Evolutionary conservation across 2,797 vertebrate genomes (phyloP), one percentile per base, ranked within the genome.

Genomic region (Cuculus canorus): DNA sequence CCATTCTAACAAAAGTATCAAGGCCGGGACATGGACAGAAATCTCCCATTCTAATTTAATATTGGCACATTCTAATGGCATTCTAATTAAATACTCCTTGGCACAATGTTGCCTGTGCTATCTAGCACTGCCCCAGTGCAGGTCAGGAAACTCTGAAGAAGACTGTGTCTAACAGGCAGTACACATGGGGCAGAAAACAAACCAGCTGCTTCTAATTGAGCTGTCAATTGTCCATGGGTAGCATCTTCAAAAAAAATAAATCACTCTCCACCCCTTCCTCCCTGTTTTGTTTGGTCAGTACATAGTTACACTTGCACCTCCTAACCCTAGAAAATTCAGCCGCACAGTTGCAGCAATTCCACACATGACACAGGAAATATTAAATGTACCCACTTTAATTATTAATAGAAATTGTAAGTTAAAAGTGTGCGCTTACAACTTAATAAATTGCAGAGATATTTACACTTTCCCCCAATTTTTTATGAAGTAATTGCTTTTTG

Each of bases 101-200:
- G 33, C 35, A 72, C 13, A 37, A 17, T 70, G 65, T 37, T 30
- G 43, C 28, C 32, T 81, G 27, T 24, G 60, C 23, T 77, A 37
- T 32, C 5, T 12, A 65, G n/a, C 25, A 50, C 47, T 81, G 3
- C 33, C 45, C 16, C 56, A 76, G 71, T 54, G 54, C 8, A 53
- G 21, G 32, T 48, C 22, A 70, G 32, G 37, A 66, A 73, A 52
- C 16, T 5, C 18, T 33, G 43, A 43, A 4, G 9, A 63, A 61
- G 41, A 32, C 25, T 53, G 7, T 22, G 25, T 35, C 33, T 47
- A 41, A 47, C 0, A 1, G 17, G 22, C 9, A 4, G 13, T 8
- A 57, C 3, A 1, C 1, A 1, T 3, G 1, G 2, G 13, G 52
- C 12, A 77, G 33, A 63, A 81, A 66, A 70, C 22, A 21, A 21